Evolutionary conservation across 2,888 invertebrate genomes (phyloP).

Genomic region (Dolichopus griseipennis): DNA sequence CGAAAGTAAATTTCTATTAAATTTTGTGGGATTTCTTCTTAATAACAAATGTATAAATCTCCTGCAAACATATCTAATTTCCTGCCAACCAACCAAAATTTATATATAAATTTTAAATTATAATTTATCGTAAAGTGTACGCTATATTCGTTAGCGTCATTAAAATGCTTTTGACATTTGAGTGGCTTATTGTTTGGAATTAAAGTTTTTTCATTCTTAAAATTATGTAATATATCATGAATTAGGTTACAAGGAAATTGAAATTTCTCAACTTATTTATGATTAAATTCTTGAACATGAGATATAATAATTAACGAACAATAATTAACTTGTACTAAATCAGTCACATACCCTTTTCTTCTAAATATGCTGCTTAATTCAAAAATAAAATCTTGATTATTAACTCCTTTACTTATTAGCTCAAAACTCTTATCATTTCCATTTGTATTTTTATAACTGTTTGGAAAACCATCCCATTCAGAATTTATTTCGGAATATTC

Average conservation of each 20-base stretch:
- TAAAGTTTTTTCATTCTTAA: slow-evolving; percentile 49
- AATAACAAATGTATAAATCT: slow-evolving; percentile 82
- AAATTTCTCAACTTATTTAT: slow-evolving; percentile 61
- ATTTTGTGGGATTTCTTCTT: slow-evolving; percentile 78
- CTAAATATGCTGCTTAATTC: slow-evolving; percentile 32
- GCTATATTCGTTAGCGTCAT: slow-evolving; percentile 77
- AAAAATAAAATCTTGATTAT: slow-evolving; percentile 34
- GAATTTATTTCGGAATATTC: slow-evolving; percentile 66
- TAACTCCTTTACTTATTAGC: slow-evolving; percentile 29
- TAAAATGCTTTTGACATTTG: slow-evolving; percentile 38
- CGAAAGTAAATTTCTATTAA: slow-evolving; percentile 81
- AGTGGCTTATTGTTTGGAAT: slow-evolving; percentile 5
- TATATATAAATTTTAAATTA: slow-evolving; percentile 43
- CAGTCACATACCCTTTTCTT: slow-evolving; percentile 27
- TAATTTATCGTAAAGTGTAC: slow-evolving; percentile 54
- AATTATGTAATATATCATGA: slow-evolving; percentile 55
- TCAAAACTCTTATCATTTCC: not conserved
- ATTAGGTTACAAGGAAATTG: slow-evolving; percentile 61
- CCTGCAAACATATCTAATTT: slow-evolving; percentile 45
- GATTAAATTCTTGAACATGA: slow-evolving; percentile 44
- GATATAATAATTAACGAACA: slow-evolving; percentile 58
- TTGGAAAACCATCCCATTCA: slow-evolving; percentile 57
- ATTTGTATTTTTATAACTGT: not conserved
- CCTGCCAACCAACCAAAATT: slow-evolving; percentile 76
- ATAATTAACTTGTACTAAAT: not conserved